phyloP scores from a whole-genome alignment of 2,113 vertebrate genomes.

The Romanogobio albipinnatus region DNA sequence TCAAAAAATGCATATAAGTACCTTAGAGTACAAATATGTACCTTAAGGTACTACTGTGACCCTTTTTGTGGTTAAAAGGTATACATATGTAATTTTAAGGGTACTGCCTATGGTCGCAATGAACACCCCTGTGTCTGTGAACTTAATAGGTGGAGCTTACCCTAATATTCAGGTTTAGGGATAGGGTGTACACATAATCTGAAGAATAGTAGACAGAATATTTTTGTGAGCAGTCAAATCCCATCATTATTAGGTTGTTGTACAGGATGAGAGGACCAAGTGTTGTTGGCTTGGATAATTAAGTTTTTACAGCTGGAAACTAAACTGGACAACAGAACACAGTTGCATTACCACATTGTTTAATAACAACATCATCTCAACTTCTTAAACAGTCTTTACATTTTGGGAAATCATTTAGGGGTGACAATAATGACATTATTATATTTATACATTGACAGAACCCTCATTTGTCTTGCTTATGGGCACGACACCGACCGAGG shows the following conservation, averaged over 20 bases:
- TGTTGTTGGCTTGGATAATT: not conserved
- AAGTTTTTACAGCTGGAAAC: not conserved
- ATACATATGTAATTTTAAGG: too few relatives aligned
- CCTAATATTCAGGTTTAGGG: too few relatives aligned
- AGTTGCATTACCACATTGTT: not conserved
- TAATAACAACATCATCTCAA: not conserved
- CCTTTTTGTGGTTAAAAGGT: too few relatives aligned
- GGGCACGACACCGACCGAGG: conserved; percentile 62
- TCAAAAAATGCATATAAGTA: too few relatives aligned
- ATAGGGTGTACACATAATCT: not conserved
- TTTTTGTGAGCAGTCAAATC: not conserved
- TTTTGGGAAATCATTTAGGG: not conserved
- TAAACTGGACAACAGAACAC: not conserved
- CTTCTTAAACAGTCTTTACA: not conserved
- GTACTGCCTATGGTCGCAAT: too few relatives aligned
- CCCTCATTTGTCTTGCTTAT: conserved; percentile 49
- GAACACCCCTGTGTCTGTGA: too few relatives aligned
- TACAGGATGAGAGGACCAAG: not conserved
- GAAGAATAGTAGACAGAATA: too few relatives aligned
- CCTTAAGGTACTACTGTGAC: too few relatives aligned
- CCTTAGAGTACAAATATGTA: too few relatives aligned
- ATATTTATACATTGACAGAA: not conserved
- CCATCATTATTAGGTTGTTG: not conserved
- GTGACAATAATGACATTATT: not conserved
- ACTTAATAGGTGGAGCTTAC: too few relatives aligned